Conservation (phyloP, 2,113 vertebrate genomes). For the Amblyornis subalaris region DNA sequence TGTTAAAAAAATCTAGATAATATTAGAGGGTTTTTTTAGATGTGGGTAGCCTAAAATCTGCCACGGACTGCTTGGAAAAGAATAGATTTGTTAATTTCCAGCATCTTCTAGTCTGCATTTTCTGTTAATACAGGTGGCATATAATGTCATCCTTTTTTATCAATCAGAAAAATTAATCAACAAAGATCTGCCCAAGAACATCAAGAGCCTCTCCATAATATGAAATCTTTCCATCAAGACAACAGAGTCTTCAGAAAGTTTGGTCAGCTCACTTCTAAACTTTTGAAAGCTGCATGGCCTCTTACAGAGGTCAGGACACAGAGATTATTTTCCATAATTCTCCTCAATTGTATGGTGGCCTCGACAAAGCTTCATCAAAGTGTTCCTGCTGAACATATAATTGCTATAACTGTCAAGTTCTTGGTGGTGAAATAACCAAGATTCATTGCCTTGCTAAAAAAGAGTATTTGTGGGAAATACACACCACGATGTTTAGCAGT, state of each 20-base stretch:
- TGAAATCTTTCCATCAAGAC: neutral
- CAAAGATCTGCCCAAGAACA: neutral
- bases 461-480: neutral
- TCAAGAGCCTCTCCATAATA: neutral
- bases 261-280: neutral
- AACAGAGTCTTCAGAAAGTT: neutral
- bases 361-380: neutral
- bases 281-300: neutral
- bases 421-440: neutral
- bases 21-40: neutral
- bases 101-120: neutral
- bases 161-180: neutral
- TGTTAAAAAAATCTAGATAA: neutral
- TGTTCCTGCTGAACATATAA: neutral
- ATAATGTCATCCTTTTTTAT: neutral
- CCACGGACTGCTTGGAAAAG: neutral
- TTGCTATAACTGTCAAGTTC: neutral
- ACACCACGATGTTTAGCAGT: neutral
- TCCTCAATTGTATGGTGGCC: neutral
- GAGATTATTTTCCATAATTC: neutral
- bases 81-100: neutral
- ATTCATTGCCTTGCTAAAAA: neutral
- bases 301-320: rapidly evolving
- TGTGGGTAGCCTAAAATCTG: neutral
- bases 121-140: neutral